Base-by-base conservation (phyloP, 2,888 invertebrate species). In the Apamea sordens region DNA sequence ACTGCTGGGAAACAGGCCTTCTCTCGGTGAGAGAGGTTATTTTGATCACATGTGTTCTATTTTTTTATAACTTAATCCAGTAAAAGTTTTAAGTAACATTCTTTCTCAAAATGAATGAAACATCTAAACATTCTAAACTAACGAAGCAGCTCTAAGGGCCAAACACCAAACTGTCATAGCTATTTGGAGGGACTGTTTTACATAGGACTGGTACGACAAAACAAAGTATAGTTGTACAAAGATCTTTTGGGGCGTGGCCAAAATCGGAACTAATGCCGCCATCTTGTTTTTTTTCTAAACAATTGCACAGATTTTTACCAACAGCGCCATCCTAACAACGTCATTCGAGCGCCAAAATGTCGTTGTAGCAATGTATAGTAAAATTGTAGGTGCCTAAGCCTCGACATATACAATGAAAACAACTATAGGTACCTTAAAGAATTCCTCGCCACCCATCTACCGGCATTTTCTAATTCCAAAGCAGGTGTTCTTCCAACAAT, bases 401-500 rank as follows among this genome's bases (percentile, higher is more conserved):
- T 69, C 28, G 0, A 47, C 8, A 50, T 8, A 47, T 47, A 32
- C 50, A 36, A 32, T 36, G 36, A 18, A 32, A 50, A 50, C 2
- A 21, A 63, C 21, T 64, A 10, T 61, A 21, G 10, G 4, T 18
- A 63, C 64, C 36, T 24, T 32, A 8, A 24, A 65, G 41, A 74
- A 73, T 67, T 59, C 59, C 36, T 11, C 18, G 7, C 36, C 13
- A 73, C 15, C 28, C 50, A 44, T 50, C 59, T 18, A 64, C 4
- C 44, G 50, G 59, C 59, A 68, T 82, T 73, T 77, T 70, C 63
- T 67, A 73, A 80, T 79, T 76, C 67, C 59, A 63, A 80, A 78
- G 77, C 76, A 84, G 82, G 80, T 78, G 75, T 81, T 73, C 72
- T 32, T 53, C 73, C 72, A 76, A 73, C 79, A 83, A 84, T 86